A percentile compares a stretch with the other conserved stretches of the same genome.
Conservation (phyloP, 2,888 invertebrate genomes). For the Lithophane socia region DNA sequence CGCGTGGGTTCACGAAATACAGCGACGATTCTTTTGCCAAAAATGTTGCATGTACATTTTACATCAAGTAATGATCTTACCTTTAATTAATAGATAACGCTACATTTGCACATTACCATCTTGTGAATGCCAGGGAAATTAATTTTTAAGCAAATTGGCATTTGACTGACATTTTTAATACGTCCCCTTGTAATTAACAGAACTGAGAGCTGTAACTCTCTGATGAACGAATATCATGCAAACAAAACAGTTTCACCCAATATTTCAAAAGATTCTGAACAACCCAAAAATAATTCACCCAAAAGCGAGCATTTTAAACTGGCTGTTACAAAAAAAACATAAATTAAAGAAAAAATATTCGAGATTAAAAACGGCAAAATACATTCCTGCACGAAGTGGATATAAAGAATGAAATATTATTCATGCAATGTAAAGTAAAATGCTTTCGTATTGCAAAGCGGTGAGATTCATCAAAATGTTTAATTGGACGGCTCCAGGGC, state of each 20-base stretch:
- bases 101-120: not conserved
- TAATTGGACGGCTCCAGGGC: slow-evolving; percentile 44
- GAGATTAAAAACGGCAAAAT: slow-evolving; percentile 58
- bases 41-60: no score
- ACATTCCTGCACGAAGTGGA: slow-evolving; percentile 38
- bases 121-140: no score
- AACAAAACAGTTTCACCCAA: not conserved
- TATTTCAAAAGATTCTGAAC: slow-evolving; percentile 2
- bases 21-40: not conserved
- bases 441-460: slow-evolving; percentile 51
- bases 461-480: slow-evolving; percentile 52
- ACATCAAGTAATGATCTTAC: no score
- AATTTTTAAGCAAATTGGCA: no score
- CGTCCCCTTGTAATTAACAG: not conserved
- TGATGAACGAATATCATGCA: not conserved
- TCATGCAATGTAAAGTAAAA: slow-evolving; percentile 56
- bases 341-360: slow-evolving; percentile 49
- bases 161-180: not conserved
- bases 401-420: slow-evolving; percentile 58
- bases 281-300: slow-evolving; percentile 4
- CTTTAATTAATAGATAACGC: not conserved
- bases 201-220: not conserved
- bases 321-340: slow-evolving; percentile 9
- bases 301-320: slow-evolving; percentile 24
- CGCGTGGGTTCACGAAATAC: not conserved